Evolutionary conservation across 1,140 invertebrate species (phyloP), one percentile per base, ranked within the genome.

Genomic region (Trichoplusia ni): DNA sequence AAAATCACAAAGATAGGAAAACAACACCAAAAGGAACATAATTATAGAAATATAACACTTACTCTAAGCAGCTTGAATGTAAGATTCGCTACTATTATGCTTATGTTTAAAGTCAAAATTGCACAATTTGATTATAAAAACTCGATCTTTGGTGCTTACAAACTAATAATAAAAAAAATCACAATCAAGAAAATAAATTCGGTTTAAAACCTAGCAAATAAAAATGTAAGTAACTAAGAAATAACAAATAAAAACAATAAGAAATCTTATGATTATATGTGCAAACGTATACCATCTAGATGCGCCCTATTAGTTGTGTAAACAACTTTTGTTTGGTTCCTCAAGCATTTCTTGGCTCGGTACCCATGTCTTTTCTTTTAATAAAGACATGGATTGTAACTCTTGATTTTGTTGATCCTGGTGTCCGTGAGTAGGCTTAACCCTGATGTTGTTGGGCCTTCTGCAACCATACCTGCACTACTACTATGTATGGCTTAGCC

Each of bases 151-250:
- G 85, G 84, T 69, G 67, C 78, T 86, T 84, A 88, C 64, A 23
- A 85, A 78, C 73, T 77, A 82, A 69, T 42, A 53, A 35, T 21
- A 65, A 69, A 70, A 60, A 77, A 77, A 83, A 85, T 87, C 83
- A 89, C 86, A 86, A 79, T 69, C 46, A 67, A 74, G 58, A 73
- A 75, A 81, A 82, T 80, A 80, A 87, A 87, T 81, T 82, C 72
- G 75, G 74, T 82, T 71, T 37, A 71, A 64, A 70, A 80, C 66
- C 46, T 65, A 64, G 18, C 27, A 47, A 47, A 47, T 37, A 33
- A 60, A 54, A 61, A 67, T 66, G 51, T 46, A 65, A 25, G 21
- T 38, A 58, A 58, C 21, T 33, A 71, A 51, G 27, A 38, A 40
- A 64, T 70, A 72, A 75, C 59, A 70, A 75, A 70, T 56, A 44